A percentile compares a stretch with the other conserved stretches of the same genome.
Conservation (phyloP, 2,797 vertebrate genomes). For the Myotis findleyi region DNA sequence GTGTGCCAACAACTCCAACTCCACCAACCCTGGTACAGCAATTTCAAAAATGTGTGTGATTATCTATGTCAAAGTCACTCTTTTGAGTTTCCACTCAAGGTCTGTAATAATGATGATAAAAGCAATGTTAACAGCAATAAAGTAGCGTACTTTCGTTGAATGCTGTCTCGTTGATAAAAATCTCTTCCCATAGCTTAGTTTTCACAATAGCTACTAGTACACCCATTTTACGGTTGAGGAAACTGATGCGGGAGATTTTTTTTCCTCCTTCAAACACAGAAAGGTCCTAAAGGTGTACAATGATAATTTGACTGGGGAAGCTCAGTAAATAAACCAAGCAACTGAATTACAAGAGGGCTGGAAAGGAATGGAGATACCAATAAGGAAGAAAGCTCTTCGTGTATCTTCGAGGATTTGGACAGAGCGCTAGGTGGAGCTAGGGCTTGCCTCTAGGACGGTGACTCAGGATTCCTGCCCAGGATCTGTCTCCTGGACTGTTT, state of each 20-base stretch:
- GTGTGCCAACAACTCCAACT: not conserved
- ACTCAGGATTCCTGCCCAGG: not conserved
- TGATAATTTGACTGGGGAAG: not conserved
- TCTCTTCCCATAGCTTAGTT: not conserved
- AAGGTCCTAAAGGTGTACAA: not conserved
- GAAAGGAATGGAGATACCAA: not conserved
- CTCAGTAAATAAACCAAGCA: not conserved
- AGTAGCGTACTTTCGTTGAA: not conserved
- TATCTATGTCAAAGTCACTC: not conserved
- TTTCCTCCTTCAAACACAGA: not conserved
- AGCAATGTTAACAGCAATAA: not conserved
- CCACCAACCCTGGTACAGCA: not conserved
- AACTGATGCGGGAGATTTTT: not conserved
- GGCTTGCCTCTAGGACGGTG: not conserved
- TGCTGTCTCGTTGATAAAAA: not conserved
- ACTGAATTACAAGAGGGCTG: not conserved
- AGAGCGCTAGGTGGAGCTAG: constrained; percentile 34
- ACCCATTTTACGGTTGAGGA: not conserved
- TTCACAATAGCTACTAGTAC: not conserved
- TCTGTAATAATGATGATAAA: not conserved
- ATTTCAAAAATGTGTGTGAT: not conserved
- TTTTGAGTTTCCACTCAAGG: not conserved
- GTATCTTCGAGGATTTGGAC: not conserved
- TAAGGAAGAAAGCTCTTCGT: not conserved
- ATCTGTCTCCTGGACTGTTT: not conserved